Percentiles rank a stretch among this genome's conserved stretches.
phyloP scores from a whole-genome alignment of 2,113 vertebrate genomes.

The Amphiprion percula region DNA sequence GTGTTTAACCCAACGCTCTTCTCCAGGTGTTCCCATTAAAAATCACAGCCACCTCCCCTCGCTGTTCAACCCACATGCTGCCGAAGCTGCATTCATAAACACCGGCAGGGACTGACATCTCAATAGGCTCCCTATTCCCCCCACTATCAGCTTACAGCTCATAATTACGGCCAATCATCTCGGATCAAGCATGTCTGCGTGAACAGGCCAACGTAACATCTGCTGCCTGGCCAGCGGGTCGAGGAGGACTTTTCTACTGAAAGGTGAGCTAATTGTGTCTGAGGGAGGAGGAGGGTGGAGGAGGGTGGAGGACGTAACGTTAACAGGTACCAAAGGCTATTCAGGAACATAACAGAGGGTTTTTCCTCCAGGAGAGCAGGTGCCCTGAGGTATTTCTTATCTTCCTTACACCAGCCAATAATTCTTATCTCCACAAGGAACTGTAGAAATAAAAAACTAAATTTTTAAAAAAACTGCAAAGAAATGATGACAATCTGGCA shows the following conservation, averaged over 20 bases:
- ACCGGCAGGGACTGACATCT: conserved; percentile 81
- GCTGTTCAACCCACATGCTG: conserved; percentile 54
- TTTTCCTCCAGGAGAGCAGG: conserved; percentile 46
- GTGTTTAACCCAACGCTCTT: conserved; percentile 51
- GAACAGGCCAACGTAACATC: conserved; percentile 82
- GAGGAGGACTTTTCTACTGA: conserved; percentile 62
- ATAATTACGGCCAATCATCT: conserved; percentile 86
- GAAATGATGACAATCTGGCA: too few species aligned
- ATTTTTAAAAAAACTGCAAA: too few species aligned
- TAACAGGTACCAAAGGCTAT: conserved; percentile 66
- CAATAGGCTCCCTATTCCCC: conserved; percentile 78
- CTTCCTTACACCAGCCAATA: conserved; percentile 45
- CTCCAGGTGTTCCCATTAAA: conserved; percentile 79
- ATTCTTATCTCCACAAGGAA: conserved; percentile 55
- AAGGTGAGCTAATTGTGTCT: conserved; percentile 75
- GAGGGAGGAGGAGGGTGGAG: conserved; percentile 18
- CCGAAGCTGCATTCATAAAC: conserved; percentile 70
- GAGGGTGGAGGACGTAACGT: conserved; percentile 43
- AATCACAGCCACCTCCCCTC: conserved; percentile 41
- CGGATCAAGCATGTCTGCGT: conserved; percentile 82
- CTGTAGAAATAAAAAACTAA: too few species aligned
- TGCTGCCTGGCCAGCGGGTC: conserved; percentile 75
- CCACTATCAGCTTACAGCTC: conserved; percentile 86
- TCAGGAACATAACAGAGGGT: conserved; percentile 42
- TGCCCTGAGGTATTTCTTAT: conserved; percentile 71